These are phyloP conservation scores for Hypercompe scribonia DNA, from an alignment of 2,888 invertebrate species.

Conservation along the genomic window DNA sequence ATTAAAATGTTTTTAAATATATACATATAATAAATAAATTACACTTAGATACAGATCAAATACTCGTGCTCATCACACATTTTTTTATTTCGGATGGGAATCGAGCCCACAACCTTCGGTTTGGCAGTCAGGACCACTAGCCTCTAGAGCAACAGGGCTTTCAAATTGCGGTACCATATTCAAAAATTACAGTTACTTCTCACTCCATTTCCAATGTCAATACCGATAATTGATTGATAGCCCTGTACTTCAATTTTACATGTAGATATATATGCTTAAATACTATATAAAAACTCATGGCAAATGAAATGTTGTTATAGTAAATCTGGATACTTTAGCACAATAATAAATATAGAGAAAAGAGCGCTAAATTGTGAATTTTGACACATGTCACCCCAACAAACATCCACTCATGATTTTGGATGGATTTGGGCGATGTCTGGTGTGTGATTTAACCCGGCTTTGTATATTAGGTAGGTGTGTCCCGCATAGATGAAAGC, in stretches of 20 bases:
- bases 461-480: conserved; percentile 61
- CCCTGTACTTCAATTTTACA: not conserved
- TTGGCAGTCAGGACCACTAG: too few species aligned
- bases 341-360: conserved; percentile 36
- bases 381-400: conserved; percentile 65
- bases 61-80: too few species aligned
- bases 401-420: conserved; percentile 58
- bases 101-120: too few species aligned
- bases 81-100: too few species aligned
- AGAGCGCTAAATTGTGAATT: conserved; percentile 56
- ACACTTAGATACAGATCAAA: too few species aligned
- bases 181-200: not conserved
- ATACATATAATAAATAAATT: not conserved
- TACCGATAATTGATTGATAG: not conserved
- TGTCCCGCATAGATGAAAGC: conserved; percentile 26
- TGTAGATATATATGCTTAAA: not conserved
- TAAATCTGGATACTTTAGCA: conserved; percentile 28
- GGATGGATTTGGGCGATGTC: conserved; percentile 56
- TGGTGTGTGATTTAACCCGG: conserved; percentile 48
- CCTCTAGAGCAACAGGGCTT: too few species aligned
- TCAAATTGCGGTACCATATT: too few species aligned
- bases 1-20: too few species aligned
- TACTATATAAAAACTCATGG: not conserved
- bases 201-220: not conserved
- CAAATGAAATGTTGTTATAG: conserved; percentile 21